Base-by-base conservation (phyloP, 2,113 vertebrate genomes). In the Pelobates fuscus region DNA sequence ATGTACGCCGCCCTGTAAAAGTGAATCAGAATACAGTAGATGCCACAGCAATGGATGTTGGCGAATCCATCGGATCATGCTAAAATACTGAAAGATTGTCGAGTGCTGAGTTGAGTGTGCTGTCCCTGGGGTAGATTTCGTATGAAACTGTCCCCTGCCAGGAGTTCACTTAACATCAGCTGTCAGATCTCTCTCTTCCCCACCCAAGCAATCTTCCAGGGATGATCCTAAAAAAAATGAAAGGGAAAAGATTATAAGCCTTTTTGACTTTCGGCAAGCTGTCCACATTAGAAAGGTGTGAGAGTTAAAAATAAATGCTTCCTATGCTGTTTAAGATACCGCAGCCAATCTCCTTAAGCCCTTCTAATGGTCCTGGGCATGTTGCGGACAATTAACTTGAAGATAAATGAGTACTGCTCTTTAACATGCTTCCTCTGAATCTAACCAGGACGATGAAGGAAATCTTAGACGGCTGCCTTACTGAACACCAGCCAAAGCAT, bases 361-460 rank as follows among this genome's bases (percentile, higher is more conserved):
- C 77, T 69, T 65, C 74, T 84, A 79, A 83, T 79, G 83, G 82
- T 67, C 81, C 73, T 5, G 1, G 74, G 78, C 80, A 73, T 46
- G 70, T 79, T 84, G 80, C 37, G 74, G 84, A 85, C 82, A 84
- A 89, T 92, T 92, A 93, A 89, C 86, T 80, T 85, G 80, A 83
- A 91, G 88, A 89, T 89, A 90, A 93, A 89, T 85, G 87, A 89
- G 84, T 82, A 83, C 86, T 90, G 82, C 84, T 49, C 85, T 83
- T 82, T 89, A 89, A 86, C 81, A 71, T 78, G 81, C 82, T 87
- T 86, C 83, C 79, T 82, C 76, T 81, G 83, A 84, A 84, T 89
- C 88, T 84, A 88, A 91, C 86, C 70, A 1, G 70, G 82, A 66
- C 60, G 78, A 81, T 82, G 84, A 78, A 77, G 74, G 84, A 85